Conservation (phyloP, 2,797 vertebrate genomes). For the Mallotus villosus region DNA sequence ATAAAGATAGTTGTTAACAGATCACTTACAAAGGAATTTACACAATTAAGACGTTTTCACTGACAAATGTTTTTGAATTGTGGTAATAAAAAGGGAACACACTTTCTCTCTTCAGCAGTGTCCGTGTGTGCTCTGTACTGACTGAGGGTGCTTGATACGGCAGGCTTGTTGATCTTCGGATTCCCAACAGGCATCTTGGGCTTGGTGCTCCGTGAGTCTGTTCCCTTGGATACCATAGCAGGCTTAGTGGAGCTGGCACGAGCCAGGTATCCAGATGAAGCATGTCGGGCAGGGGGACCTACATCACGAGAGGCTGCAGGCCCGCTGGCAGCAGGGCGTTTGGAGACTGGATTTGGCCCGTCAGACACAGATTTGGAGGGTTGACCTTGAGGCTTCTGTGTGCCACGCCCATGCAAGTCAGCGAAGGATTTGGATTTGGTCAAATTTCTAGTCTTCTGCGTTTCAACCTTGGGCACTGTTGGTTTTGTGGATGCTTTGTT, state of each 20-base stretch:
- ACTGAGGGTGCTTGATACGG: constrained; percentile 53
- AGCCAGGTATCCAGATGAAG: constrained; percentile 11
- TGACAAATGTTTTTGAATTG: background rate
- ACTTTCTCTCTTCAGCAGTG: constrained; percentile 82
- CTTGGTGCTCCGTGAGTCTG: constrained; percentile 42
- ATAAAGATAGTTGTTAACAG: background rate
- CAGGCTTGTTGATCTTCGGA: constrained; percentile 56
- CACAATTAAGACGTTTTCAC: background rate
- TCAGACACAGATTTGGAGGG: constrained; percentile 38
- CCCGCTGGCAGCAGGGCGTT: constrained; percentile 15
- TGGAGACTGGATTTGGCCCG: constrained; percentile 34
- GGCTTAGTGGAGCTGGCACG: constrained; percentile 39
- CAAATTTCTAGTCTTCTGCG: constrained; percentile 21
- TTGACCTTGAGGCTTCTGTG: constrained; percentile 19
- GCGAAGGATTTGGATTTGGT: constrained; percentile 50
- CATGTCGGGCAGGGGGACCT: constrained; percentile 31
- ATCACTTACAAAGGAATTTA: background rate
- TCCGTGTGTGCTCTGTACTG: constrained; percentile 69
- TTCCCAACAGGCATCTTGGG: constrained; percentile 42
- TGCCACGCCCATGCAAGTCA: constrained; percentile 18
- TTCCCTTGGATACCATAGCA: constrained; percentile 36
- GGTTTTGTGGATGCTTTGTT: constrained; percentile 30
- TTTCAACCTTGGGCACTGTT: constrained; percentile 18
- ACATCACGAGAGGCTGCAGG: constrained; percentile 27
- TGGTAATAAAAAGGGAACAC: constrained; percentile 3